Evolutionary conservation across 2,797 vertebrate species (phyloP).

Genomic region (Chrosomus eos): DNA sequence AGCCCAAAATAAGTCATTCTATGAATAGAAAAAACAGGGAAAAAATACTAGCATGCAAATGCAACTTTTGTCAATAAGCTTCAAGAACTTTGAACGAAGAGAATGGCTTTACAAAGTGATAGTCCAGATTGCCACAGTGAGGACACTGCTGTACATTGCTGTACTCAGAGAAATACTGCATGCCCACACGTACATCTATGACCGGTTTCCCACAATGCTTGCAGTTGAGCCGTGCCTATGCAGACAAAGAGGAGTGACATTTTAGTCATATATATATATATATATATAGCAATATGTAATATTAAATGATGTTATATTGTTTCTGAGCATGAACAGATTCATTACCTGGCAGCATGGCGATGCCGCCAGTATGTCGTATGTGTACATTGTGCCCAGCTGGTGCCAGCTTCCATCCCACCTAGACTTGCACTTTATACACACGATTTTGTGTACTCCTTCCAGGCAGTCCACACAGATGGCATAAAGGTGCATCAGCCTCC

Average conservation of each 20-base stretch:
- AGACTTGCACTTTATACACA: conserved; percentile 99
- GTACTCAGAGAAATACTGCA: conserved; percentile 99
- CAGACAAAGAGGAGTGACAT: conserved; percentile 7
- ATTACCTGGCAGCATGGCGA: conserved; percentile 98
- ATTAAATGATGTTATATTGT: neutral
- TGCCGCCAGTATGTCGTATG: conserved; percentile 97
- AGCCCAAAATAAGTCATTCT: conserved; percentile 79
- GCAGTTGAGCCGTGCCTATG: conserved; percentile 97
- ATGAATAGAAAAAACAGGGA: conserved; percentile 70
- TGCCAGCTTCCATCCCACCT: conserved; percentile 99
- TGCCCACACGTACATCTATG: conserved; percentile 96
- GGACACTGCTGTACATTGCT: conserved; percentile 99
- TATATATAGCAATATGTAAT: neutral
- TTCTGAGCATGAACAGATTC: neutral
- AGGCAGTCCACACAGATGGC: conserved; percentile 98
- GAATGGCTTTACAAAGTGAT: conserved; percentile 99
- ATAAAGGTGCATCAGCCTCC: conserved; percentile 98
- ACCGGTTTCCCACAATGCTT: conserved; percentile 99
- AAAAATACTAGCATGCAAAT: conserved; percentile 86
- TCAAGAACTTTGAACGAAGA: conserved; percentile 99
- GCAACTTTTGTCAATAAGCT: conserved; percentile 99
- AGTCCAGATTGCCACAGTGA: conserved; percentile 99
- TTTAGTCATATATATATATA: conserved; percentile 1
- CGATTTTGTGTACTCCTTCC: conserved; percentile 99
- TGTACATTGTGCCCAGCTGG: conserved; percentile 99